These are phyloP conservation scores for Nixonia krombeini DNA, from an alignment of 1,140 invertebrate species.

Conservation along the genomic window DNA sequence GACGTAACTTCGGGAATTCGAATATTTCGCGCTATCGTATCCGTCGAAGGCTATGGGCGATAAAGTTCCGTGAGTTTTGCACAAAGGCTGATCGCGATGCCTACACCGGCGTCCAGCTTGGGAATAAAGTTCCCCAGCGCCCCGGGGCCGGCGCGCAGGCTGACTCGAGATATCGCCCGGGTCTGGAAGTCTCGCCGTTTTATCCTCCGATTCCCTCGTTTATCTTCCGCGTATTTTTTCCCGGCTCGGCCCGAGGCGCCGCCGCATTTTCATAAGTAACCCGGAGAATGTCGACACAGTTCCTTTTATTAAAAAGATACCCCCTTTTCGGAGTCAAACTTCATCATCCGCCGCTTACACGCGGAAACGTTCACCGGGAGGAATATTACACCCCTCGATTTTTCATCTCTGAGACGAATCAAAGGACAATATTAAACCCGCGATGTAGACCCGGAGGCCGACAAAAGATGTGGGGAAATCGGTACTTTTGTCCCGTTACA, in stretches of 20 bases:
- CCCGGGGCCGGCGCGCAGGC: neutral
- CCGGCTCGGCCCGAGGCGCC: neutral
- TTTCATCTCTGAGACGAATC: no score
- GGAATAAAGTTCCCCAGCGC: conserved; percentile 5
- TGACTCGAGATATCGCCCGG: conserved; percentile 13
- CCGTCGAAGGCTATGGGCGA: conserved; percentile 15
- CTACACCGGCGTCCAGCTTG: no score
- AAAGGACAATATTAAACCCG: no score
- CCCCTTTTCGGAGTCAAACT: conserved; percentile 31
- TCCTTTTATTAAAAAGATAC: conserved; percentile 36
- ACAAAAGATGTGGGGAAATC: no score
- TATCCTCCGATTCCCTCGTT: conserved; percentile 4
- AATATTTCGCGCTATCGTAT: conserved; percentile 12
- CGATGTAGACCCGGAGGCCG: no score
- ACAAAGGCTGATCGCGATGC: neutral
- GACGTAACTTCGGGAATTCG: conserved; percentile 9
- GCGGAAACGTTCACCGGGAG: no score
- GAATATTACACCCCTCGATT: no score
- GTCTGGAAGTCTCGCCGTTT: conserved; percentile 7
- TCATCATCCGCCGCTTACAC: conserved; percentile 24
- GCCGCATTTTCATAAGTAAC: conserved; percentile 23
- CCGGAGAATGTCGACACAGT: conserved; percentile 17
- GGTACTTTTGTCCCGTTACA: conserved; percentile 9
- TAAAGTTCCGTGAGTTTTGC: conserved; percentile 27
- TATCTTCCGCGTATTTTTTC: conserved; percentile 17